These are phyloP conservation scores for Ara ararauna DNA, from an alignment of 2,797 vertebrate species.

Conservation along the genomic window DNA sequence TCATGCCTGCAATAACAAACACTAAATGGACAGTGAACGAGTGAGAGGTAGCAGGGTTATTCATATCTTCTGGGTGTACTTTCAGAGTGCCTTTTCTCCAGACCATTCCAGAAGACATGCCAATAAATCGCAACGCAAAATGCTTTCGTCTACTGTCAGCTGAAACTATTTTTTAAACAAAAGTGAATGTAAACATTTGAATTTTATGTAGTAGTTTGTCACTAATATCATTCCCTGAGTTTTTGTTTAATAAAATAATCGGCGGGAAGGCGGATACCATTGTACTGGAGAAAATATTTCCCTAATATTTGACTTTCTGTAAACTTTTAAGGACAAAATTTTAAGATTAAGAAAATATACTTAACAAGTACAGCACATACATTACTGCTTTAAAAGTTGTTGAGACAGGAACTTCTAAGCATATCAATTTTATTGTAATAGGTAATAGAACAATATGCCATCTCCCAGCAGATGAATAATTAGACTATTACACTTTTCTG, in stretches of 20 bases:
- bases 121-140: neutral
- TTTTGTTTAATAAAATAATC: neutral
- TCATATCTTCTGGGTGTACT: neutral
- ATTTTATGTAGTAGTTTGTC: neutral
- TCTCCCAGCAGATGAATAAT: constrained; percentile 33
- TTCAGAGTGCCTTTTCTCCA: neutral
- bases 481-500: constrained; percentile 31
- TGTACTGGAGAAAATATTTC: neutral
- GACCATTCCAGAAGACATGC: neutral
- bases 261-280: neutral
- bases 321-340: constrained; percentile 36
- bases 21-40: neutral
- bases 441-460: constrained; percentile 8
- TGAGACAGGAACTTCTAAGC: constrained; percentile 19
- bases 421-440: constrained; percentile 36
- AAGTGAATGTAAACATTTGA: neutral
- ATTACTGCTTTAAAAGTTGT: constrained; percentile 51
- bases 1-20: neutral
- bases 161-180: neutral
- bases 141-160: neutral
- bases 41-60: neutral
- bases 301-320: constrained; percentile 19
- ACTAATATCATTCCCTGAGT: neutral
- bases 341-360: neutral
- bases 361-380: constrained; percentile 14